Evolutionary conservation across 1,140 invertebrate genomes (phyloP), one percentile per base, ranked within the genome.

Genomic region (Hylyphantes graminicola): DNA sequence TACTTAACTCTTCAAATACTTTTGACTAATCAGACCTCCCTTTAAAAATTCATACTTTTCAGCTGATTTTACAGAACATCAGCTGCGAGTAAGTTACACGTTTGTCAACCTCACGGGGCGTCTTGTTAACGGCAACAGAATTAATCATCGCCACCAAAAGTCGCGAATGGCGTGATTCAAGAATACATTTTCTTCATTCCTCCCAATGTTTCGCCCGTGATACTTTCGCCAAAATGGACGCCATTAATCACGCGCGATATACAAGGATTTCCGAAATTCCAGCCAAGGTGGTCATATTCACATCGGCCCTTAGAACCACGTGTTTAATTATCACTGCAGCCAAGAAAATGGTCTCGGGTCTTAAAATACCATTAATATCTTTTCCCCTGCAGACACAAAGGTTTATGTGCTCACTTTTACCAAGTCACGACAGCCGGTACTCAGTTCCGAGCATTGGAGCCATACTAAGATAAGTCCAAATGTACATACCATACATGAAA

Each of bases 231-330:
- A 48, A 59, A 74, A 74, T 74, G 54, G 55, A n/a, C 53, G 55
- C 54, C 72, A 74, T 74, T 74, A 74, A 59, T 74, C 72, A 48
- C 59, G 35, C 55, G 48, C 72, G 21, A 74, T 74, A 15, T 74
- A 74, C 54, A 74, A 74, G 21, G 72, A 59, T 59, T 74, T 74
- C 54, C 53, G 21, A 59, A 74, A 74, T 74, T 74, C 48, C 53
- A 59, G 17, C 17, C 72, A 74, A 61, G 64, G 64, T 35, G 67
- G 50, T 50, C 67, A 15, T n/a, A 35, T 21, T 57, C 53, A 48
- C 21, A 59, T 21, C 6, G 21, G 35, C 54, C 19, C 15, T 13
- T 57, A 74, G 59, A 61, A 54, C 68, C 50, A 70, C 54, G 21
- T 70, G n/a, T 70, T 70, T 54, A 70, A 70, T 70, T 70, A 54